These are phyloP conservation scores for Thereva unica DNA, from an alignment of 2,888 invertebrate species.

Conservation along the genomic window DNA sequence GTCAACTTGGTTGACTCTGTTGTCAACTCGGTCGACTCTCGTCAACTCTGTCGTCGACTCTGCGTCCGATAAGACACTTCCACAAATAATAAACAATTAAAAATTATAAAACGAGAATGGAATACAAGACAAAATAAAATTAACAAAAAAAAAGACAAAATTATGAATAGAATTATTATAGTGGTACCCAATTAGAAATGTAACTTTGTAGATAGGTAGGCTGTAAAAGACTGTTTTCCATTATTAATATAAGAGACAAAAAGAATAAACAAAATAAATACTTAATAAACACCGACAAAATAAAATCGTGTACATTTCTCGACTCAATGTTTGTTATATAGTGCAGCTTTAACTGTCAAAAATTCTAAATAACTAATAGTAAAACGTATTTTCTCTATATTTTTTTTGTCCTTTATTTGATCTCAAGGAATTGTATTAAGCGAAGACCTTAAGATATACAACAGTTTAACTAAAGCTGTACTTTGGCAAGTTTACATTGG, in stretches of 20 bases:
- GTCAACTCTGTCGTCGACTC: too few species aligned
- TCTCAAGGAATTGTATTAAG: too few species aligned
- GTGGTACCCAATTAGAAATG: constrained; percentile 1
- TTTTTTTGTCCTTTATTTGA: too few species aligned
- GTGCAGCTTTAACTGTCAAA: constrained; percentile 29
- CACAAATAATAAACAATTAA: too few species aligned
- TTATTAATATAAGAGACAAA: constrained; percentile 5
- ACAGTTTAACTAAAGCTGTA: too few species aligned
- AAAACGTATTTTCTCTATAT: background rate
- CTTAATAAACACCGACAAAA: background rate
- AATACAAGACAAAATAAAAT: too few species aligned
- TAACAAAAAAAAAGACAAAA: constrained; percentile 1
- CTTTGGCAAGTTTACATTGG: too few species aligned
- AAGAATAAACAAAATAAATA: background rate
- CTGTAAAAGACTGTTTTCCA: constrained; percentile 33
- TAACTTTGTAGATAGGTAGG: constrained; percentile 20
- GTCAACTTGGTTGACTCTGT: too few species aligned
- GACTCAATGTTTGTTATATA: constrained; percentile 9
- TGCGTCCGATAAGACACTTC: too few species aligned
- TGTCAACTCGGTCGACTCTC: too few species aligned
- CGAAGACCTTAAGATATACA: too few species aligned
- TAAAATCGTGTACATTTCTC: background rate
- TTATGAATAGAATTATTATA: constrained; percentile 17
- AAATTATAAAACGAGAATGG: too few species aligned
- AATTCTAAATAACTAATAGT: constrained; percentile 7